Evolutionary conservation across 1,140 invertebrate genomes (phyloP).

Genomic region (fruit fly (Drosophila melanogaster)): Release_6_plus_ISO1_MT NC_004354.4:19962001-19962500

Average conservation of each 20-base stretch:
- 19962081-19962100: slow-evolving; percentile 6
- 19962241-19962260: too few relatives aligned
- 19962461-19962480: slow-evolving; percentile 49
- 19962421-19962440: slow-evolving; percentile 8
- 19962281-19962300: background rate
- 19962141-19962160: background rate
- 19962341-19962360: background rate
- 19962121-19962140: background rate
- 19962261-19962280: too few relatives aligned
- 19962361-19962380: background rate
- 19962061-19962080: background rate
- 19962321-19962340: background rate
- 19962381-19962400: background rate
- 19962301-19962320: background rate
- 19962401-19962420: background rate
- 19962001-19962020: background rate
- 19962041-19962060: slow-evolving; percentile 3
- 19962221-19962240: too few relatives aligned
- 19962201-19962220: too few relatives aligned
- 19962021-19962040: background rate
- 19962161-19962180: too few relatives aligned
- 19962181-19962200: too few relatives aligned
- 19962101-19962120: background rate
- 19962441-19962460: slow-evolving; percentile 45
- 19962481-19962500: slow-evolving; percentile 21